Evolutionary conservation across 2,888 invertebrate genomes (phyloP), one percentile per base, ranked within the genome.

Genomic region (Ichneumon xanthorius): DNA sequence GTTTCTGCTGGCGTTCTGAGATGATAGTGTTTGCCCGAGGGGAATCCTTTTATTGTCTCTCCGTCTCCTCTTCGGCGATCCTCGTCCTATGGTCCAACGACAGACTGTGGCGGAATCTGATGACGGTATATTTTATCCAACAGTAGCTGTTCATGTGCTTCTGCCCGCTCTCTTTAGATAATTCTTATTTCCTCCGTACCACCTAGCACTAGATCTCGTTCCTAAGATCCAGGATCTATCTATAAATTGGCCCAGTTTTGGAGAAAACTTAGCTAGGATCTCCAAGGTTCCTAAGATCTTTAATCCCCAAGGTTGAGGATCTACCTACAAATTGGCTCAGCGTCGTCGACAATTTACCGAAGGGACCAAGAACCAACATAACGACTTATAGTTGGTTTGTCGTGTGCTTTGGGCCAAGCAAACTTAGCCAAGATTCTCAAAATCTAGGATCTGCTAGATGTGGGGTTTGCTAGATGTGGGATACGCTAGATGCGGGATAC

Each of bases 61-160:
- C 68, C 33, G 50, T 16, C 45, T 76, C 61, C 19, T 6, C 63
- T 70, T 14, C 37, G 3, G n/a, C 22, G 19, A 22, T 26, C 11
- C 45, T 73, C 11, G 45, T 68, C 61, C 70, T 40, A 50, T n/a
- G 26, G 50, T 65, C 55, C 67, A 71, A 63, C 73, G 40, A 73
- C 45, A 77, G 77, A 76, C 77, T 50, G 50, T 11, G 72, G 40
- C 50, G 53, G 22, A 67, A 67, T 50, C 40, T 71, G 72, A 76
- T 58, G 58, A 58, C 65, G 65, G 55, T 73, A 40, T 73, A 78
- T 81, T 53, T 84, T 67, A 73, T 63, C 73, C 53, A 80, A 65
- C 48, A 70, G 45, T 48, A 58, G 68, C 72, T 50, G 40, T 33
- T 58, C 22, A 33, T 53, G 53, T 14, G 7, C 45, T 63, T 83